A percentile compares a stretch with the other conserved stretches of the same genome.
phyloP scores from a whole-genome alignment of 2,888 invertebrate species.

The Herminia tarsipennalis region DNA sequence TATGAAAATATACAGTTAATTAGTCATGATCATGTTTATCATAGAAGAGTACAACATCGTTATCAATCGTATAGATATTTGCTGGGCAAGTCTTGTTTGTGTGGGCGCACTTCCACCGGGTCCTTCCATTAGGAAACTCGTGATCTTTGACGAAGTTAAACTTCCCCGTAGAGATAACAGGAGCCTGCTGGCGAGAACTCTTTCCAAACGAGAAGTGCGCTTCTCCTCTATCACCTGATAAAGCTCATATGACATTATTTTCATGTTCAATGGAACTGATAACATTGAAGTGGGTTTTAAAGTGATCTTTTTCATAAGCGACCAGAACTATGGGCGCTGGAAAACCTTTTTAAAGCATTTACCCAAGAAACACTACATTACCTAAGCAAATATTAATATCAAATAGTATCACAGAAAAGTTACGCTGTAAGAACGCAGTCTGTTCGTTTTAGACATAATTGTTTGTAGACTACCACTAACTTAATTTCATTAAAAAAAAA shows the following conservation, averaged over 20 bases:
- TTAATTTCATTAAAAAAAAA: no score
- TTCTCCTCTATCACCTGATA: conserved; percentile 44
- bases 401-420: no score
- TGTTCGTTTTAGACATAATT: no score
- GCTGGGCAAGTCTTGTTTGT: conserved; percentile 56
- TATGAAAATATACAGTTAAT: no score
- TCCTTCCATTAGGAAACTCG: conserved; percentile 58
- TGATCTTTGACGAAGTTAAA: conserved; percentile 60
- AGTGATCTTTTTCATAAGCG: no score
- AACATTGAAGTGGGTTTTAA: background rate
- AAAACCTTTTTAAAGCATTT: no score
- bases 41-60: conserved; percentile 60
- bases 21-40: conserved; percentile 60
- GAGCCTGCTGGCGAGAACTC: conserved; percentile 47
- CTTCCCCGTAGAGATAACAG: conserved; percentile 60
- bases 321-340: no score
- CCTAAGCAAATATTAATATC: no score
- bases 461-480: no score
- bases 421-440: no score
- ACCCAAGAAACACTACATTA: no score
- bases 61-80: conserved; percentile 62
- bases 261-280: background rate
- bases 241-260: conserved; percentile 37
- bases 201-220: conserved; percentile 58
- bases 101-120: conserved; percentile 62